Evolutionary conservation across 2,888 invertebrate genomes (phyloP).

Genomic region (Mactromeris polynyma): DNA sequence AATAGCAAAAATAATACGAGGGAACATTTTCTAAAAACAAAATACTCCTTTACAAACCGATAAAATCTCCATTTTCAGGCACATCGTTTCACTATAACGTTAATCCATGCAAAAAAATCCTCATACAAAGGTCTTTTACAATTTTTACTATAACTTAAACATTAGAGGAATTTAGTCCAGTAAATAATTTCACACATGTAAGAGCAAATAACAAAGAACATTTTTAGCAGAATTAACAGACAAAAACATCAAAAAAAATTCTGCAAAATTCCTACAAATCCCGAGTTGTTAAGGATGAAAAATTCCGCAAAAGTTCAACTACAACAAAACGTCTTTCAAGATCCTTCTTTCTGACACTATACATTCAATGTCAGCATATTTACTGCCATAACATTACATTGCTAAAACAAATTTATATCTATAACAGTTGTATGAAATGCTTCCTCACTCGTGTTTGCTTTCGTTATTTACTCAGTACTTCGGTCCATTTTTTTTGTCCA

Average conservation of each 20-base stretch:
- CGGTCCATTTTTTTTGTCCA: constrained; percentile 26
- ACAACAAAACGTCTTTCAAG: neutral
- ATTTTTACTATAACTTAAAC: neutral
- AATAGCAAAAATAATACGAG: neutral
- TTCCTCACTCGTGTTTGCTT: constrained; percentile 33
- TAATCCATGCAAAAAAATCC: neutral
- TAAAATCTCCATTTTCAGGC: neutral
- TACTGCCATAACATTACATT: constrained; percentile 4
- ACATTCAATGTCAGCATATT: neutral
- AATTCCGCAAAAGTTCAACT: neutral
- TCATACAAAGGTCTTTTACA: neutral
- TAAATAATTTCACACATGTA: neutral
- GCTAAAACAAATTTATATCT: constrained; percentile 9
- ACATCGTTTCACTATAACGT: neutral
- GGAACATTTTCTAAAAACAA: neutral
- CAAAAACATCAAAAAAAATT: neutral
- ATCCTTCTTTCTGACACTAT: neutral
- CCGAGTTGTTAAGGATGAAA: neutral
- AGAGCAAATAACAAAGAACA: neutral
- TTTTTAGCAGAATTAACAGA: constrained; percentile 2
- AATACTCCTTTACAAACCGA: neutral
- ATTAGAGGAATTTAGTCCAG: neutral
- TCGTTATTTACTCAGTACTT: constrained; percentile 39
- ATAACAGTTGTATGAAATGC: constrained; percentile 16
- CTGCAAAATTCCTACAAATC: neutral